Percentiles rank a stretch among this genome's conserved stretches.
phyloP scores from a whole-genome alignment of 2,113 vertebrate species.

The Psilopogon haemacephalus region DNA sequence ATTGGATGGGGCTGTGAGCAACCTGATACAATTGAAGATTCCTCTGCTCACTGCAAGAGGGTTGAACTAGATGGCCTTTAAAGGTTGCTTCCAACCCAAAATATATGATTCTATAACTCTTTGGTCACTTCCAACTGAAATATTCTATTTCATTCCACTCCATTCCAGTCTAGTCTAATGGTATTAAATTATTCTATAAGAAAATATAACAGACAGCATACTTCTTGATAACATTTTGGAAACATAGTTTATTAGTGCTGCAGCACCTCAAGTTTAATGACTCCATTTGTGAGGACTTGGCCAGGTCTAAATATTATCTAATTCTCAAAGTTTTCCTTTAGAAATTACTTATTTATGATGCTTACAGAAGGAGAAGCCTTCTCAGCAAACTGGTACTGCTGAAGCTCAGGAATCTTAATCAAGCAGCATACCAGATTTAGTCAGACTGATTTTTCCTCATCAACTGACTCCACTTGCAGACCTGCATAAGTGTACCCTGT shows the following conservation, averaged over 20 bases:
- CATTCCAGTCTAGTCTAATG: not conserved
- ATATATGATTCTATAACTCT: no score
- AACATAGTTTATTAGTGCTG: not conserved
- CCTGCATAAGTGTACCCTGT: not conserved
- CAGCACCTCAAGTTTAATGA: not conserved
- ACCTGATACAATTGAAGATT: no score
- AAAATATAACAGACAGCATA: not conserved
- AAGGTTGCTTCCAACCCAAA: no score
- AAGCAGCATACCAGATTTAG: not conserved
- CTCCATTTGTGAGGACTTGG: not conserved
- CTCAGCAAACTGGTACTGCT: not conserved
- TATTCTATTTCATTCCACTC: not conserved
- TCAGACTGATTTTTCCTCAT: not conserved
- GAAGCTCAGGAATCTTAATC: not conserved
- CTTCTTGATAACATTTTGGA: not conserved
- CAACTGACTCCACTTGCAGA: not conserved
- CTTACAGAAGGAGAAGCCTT: not conserved
- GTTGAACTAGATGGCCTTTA: no score
- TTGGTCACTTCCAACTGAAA: no score
- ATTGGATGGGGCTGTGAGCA: no score
- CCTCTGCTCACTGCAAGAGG: no score
- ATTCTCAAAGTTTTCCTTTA: not conserved
- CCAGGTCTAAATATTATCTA: not conserved
- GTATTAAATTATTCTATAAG: not conserved
- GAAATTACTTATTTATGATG: not conserved